Evolutionary conservation across 1,140 invertebrate species (phyloP).

Genomic region (Goniozus legneri): DNA sequence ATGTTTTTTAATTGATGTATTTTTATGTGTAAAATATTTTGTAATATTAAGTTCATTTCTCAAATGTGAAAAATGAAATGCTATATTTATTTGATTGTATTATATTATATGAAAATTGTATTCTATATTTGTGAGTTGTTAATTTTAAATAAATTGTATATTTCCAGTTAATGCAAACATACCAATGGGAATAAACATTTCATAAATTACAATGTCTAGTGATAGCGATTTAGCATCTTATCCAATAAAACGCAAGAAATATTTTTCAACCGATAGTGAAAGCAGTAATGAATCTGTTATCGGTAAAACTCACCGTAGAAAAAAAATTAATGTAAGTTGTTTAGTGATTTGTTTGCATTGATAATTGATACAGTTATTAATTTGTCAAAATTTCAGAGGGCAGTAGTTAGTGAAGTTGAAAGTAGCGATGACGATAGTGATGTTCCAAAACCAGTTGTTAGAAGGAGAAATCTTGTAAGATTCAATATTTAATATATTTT

Average conservation of each 20-base stretch:
- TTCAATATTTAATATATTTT: slow-evolving; percentile 1
- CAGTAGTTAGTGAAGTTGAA: slow-evolving; percentile 41
- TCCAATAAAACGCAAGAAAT: slow-evolving; percentile 26
- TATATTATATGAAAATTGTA: too few species aligned
- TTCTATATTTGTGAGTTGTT: too few species aligned
- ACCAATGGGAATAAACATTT: slow-evolving; percentile 20
- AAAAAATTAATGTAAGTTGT: slow-evolving; percentile 36
- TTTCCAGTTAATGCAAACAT: too few species aligned
- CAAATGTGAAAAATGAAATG: too few species aligned
- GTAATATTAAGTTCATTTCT: too few species aligned
- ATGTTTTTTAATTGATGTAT: too few species aligned
- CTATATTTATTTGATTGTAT: too few species aligned
- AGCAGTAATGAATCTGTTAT: slow-evolving; percentile 43
- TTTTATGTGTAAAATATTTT: too few species aligned
- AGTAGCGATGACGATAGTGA: slow-evolving; percentile 45
- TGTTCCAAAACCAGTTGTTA: slow-evolving; percentile 32
- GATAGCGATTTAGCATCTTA: slow-evolving; percentile 29
- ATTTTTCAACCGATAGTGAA: slow-evolving; percentile 37
- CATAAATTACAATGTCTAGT: slow-evolving; percentile 40
- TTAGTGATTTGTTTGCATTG: too few species aligned
- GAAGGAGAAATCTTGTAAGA: slow-evolving; percentile 39
- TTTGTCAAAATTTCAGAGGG: too few species aligned
- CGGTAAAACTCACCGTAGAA: slow-evolving; percentile 27
- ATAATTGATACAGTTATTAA: too few species aligned
- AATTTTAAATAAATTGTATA: too few species aligned